Evolutionary conservation across 2,797 vertebrate genomes (phyloP).

Genomic region (Phoxinus dragarum): DNA sequence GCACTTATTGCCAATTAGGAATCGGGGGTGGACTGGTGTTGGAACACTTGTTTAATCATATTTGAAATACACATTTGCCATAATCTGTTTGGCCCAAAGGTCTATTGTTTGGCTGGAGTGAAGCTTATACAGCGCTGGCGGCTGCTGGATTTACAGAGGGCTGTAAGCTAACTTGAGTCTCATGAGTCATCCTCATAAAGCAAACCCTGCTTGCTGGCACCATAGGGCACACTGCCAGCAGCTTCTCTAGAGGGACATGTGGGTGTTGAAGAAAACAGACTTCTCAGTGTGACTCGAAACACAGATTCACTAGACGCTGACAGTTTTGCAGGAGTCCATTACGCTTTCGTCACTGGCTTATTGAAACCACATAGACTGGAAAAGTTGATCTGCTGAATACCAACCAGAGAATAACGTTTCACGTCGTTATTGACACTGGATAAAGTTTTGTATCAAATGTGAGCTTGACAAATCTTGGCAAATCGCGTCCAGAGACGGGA

Average conservation of each 20-base stretch:
- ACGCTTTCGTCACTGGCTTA: conserved; percentile 27
- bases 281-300: conserved; percentile 47
- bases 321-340: conserved; percentile 26
- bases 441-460: background rate
- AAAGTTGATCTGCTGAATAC: background rate
- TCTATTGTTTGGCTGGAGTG: conserved; percentile 11
- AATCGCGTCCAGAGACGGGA: background rate
- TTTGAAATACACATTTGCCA: conserved; percentile 6
- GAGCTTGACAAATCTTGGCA: background rate
- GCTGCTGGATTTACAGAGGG: conserved; percentile 16
- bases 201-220: conserved; percentile 43
- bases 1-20: background rate
- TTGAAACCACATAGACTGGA: conserved; percentile 3
- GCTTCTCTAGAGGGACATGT: conserved; percentile 47
- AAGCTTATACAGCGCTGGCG: conserved; percentile 28
- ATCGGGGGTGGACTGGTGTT: background rate
- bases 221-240: conserved; percentile 51
- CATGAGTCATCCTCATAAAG: conserved; percentile 55
- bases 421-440: background rate
- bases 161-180: conserved; percentile 42
- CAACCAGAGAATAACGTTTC: background rate
- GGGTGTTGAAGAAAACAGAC: conserved; percentile 47
- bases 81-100: conserved; percentile 21
- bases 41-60: conserved; percentile 17
- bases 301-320: conserved; percentile 17